Percentiles rank a stretch among this genome's conserved stretches.
Evolutionary conservation across 2,888 invertebrate genomes (phyloP).

Genomic region (Drosophila pegasa): DNA sequence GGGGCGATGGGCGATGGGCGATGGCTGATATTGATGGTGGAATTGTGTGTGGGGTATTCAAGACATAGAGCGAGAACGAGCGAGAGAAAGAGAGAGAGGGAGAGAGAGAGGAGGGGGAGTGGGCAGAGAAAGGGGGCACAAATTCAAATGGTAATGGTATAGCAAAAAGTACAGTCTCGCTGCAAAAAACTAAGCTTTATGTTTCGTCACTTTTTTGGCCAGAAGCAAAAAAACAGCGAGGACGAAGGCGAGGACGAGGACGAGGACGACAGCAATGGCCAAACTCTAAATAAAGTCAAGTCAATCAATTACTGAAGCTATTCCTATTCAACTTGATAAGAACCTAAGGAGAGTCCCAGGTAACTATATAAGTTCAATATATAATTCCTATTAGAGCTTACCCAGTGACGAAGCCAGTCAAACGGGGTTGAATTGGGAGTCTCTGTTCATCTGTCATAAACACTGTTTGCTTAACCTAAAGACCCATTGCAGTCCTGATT

Average conservation of each 20-base stretch:
- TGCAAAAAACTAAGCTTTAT: slow-evolving; percentile 57
- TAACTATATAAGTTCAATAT: not conserved
- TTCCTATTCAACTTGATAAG: not conserved
- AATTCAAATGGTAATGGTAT: slow-evolving; percentile 52
- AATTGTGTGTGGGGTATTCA: not conserved
- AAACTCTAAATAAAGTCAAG: not conserved
- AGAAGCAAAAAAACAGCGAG: not conserved
- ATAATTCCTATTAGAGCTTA: not conserved
- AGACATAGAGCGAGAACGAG: not conserved
- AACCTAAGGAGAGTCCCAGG: not conserved
- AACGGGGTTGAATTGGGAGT: too few species aligned
- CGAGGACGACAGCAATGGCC: too few species aligned
- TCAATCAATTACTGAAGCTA: not conserved
- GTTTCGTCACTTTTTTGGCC: slow-evolving; percentile 22
- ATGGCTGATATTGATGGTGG: slow-evolving; percentile 29
- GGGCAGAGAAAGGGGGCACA: not conserved
- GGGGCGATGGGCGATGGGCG: slow-evolving; percentile 6
- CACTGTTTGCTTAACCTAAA: too few species aligned
- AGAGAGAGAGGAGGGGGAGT: not conserved
- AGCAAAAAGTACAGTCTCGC: slow-evolving; percentile 60
- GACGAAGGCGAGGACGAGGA: too few species aligned
- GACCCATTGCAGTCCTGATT: too few species aligned
- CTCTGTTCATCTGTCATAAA: too few species aligned
- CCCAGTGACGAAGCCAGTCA: too few species aligned
- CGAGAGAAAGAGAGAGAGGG: too few species aligned